phyloP scores from a whole-genome alignment of 2,797 vertebrate genomes.

The Sciaenops ocellatus region DNA sequence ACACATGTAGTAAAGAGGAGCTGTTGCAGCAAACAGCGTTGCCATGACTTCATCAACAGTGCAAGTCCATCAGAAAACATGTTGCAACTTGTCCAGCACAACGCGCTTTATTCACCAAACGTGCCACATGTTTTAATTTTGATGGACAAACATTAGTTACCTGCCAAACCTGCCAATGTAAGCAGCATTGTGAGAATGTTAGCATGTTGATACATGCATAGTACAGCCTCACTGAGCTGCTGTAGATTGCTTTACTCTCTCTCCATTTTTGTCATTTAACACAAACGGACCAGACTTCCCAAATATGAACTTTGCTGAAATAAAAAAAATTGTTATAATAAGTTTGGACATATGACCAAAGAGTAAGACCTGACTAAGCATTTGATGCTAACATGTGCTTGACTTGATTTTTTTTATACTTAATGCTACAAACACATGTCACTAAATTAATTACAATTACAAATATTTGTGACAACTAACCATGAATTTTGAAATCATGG shows the following conservation, averaged over 20 bases:
- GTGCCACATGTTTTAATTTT: neutral
- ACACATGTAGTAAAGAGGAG: too few species aligned
- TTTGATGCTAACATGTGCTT: neutral
- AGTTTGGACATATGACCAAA: neutral
- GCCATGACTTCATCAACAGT: too few species aligned
- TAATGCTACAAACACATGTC: neutral
- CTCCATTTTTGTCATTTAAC: neutral
- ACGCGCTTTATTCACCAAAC: neutral
- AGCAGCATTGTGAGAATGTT: neutral
- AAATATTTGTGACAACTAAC: neutral
- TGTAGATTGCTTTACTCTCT: neutral
- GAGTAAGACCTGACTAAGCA: neutral
- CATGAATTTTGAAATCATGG: slow-evolving; percentile 1
- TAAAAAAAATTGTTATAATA: too few species aligned
- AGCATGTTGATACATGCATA: neutral
- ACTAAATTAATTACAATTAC: neutral
- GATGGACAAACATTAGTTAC: neutral
- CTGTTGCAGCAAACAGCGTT: too few species aligned
- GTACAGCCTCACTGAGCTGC: neutral
- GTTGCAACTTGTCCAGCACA: neutral
- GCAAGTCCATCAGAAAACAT: neutral
- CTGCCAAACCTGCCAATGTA: neutral
- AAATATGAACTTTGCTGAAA: neutral
- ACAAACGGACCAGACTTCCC: neutral
- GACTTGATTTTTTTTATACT: neutral